phyloP scores from a whole-genome alignment of 2,888 invertebrate species.

The Chrysotoxum bicinctum region DNA sequence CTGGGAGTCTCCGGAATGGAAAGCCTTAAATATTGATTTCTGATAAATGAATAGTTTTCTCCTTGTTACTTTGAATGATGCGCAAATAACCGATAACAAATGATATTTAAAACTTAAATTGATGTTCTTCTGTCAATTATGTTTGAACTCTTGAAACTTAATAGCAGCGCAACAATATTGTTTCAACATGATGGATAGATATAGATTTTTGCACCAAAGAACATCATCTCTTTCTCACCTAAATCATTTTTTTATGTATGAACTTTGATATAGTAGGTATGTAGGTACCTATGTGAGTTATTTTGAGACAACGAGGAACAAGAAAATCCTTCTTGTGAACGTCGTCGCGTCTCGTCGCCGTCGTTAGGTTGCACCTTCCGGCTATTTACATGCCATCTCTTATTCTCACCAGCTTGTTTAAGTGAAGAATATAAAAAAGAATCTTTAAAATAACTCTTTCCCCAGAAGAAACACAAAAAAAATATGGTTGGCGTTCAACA shows the following conservation, averaged over 20 bases:
- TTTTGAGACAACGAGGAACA: constrained; percentile 2
- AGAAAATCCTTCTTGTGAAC: constrained; percentile 54
- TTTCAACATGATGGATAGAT: constrained; percentile 27
- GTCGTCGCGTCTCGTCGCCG: constrained; percentile 1
- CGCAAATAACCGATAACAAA: constrained; percentile 43
- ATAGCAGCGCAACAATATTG: constrained; percentile 30
- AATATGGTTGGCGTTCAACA: constrained; percentile 43
- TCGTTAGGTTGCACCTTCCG: constrained; percentile 51
- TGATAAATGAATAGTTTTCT: constrained; percentile 43
- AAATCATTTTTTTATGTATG: not conserved
- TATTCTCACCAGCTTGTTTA: constrained; percentile 40
- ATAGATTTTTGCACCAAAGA: constrained; percentile 29
- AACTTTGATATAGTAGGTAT: not conserved
- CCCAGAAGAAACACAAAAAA: constrained; percentile 23
- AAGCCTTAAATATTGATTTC: constrained; percentile 20
- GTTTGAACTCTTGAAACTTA: constrained; percentile 32
- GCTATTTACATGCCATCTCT: constrained; percentile 59
- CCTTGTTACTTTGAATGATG: constrained; percentile 13
- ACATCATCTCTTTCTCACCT: constrained; percentile 4
- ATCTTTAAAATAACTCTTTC: constrained; percentile 14
- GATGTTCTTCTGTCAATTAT: constrained; percentile 53
- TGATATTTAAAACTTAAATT: constrained; percentile 54
- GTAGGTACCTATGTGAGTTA: not conserved
- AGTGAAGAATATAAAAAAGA: constrained; percentile 30
- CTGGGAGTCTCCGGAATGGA: constrained; percentile 4